Conservation (phyloP, 2,888 invertebrate species). For the Callyntrura sp. region DNA sequence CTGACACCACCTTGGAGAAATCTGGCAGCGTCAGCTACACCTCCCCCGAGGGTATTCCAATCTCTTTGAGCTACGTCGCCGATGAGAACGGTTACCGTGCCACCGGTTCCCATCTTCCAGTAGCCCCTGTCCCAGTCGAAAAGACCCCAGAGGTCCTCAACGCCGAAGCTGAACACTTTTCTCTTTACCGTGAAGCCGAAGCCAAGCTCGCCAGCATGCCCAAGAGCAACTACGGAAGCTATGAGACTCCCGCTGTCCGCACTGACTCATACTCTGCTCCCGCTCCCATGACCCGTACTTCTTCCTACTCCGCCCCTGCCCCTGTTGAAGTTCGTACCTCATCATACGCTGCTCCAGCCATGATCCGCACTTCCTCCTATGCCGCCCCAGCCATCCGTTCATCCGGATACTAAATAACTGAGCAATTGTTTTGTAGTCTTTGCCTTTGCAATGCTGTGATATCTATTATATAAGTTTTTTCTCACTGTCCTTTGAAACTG, state of each 20-base stretch:
- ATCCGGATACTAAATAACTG: constrained; percentile 34
- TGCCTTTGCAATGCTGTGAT: too few relatives aligned
- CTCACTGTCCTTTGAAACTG: too few relatives aligned
- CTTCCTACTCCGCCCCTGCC: background rate
- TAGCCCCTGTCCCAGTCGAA: constrained; percentile 38
- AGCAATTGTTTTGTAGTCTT: too few relatives aligned
- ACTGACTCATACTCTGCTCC: constrained; percentile 13
- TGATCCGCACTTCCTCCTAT: constrained; percentile 11
- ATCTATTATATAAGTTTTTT: too few relatives aligned
- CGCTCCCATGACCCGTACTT: background rate
- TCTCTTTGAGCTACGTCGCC: constrained; percentile 25
- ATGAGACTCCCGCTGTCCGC: background rate
- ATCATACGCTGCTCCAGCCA: background rate
- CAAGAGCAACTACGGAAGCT: background rate
- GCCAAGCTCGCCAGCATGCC: background rate
- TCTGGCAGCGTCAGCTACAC: constrained; percentile 50
- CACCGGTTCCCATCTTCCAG: constrained; percentile 20
- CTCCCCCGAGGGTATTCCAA: constrained; percentile 47
- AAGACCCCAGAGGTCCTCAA: constrained; percentile 39
- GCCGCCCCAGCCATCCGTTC: constrained; percentile 14
- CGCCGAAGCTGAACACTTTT: constrained; percentile 9
- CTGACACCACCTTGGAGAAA: constrained; percentile 24
- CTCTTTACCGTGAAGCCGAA: background rate
- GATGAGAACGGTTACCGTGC: constrained; percentile 57
- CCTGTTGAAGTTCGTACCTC: background rate